These are phyloP conservation scores for Campaea margaritaria DNA, from an alignment of 2,888 invertebrate species.

Conservation along the genomic window DNA sequence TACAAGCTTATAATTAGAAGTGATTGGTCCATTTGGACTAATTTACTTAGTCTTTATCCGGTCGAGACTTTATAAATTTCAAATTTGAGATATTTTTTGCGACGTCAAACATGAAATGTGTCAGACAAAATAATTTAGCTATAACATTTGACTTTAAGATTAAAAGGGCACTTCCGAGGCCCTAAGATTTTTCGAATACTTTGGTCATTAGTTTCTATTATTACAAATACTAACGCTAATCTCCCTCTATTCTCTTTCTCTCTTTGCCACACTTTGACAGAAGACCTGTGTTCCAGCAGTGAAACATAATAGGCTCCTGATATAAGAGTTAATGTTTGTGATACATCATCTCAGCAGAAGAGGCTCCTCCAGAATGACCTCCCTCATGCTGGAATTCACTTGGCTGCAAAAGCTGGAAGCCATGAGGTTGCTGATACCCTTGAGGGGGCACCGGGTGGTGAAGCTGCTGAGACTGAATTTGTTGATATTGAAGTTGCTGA, in stretches of 20 bases:
- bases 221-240: no score
- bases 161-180: neutral
- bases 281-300: no score
- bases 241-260: no score
- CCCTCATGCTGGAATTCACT: conserved; percentile 11
- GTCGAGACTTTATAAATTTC: no score
- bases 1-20: no score
- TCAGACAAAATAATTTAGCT: neutral
- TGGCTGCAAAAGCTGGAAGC: conserved; percentile 16
- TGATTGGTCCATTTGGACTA: no score
- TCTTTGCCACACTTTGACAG: no score
- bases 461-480: conserved; percentile 7
- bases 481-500: conserved; percentile 3
- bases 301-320: neutral
- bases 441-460: conserved; percentile 18
- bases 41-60: no score
- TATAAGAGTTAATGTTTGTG: conserved; percentile 19
- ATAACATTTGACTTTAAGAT: neutral
- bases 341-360: conserved; percentile 13
- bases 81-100: no score
- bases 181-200: conserved; percentile 11
- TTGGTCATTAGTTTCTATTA: neutral
- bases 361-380: conserved; percentile 2
- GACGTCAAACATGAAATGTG: neutral
- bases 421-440: conserved; percentile 13